These are phyloP conservation scores for Myotis lucifugus DNA, from an alignment of 2,113 vertebrate genomes.

Conservation along the genomic window DNA sequence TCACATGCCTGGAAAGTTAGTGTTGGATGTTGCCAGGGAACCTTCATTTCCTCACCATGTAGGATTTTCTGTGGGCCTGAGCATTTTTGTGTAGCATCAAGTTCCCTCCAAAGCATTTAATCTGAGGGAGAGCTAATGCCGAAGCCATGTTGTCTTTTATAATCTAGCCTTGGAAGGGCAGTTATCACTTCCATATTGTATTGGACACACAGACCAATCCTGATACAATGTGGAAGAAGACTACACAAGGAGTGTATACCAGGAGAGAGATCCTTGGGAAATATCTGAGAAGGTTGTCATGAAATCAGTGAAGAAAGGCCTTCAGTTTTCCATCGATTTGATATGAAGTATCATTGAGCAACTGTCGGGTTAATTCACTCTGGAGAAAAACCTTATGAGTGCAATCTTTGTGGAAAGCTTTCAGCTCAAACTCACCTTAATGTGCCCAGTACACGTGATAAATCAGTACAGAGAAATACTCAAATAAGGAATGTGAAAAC, in stretches of 20 bases:
- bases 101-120: background rate
- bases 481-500: background rate
- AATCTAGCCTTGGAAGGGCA: background rate
- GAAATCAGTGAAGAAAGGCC: background rate
- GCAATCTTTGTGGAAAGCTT: background rate
- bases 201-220: background rate
- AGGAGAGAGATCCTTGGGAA: background rate
- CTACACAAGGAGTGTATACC: background rate
- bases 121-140: background rate
- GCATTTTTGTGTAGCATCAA: background rate
- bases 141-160: background rate
- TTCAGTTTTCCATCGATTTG: background rate
- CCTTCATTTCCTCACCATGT: background rate
- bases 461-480: background rate
- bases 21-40: background rate
- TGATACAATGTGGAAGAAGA: background rate
- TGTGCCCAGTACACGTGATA: background rate
- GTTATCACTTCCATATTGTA: background rate
- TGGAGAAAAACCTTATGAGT: background rate
- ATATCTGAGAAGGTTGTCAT: background rate
- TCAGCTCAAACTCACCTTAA: background rate
- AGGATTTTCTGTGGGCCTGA: background rate
- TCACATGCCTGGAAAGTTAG: background rate
- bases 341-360: background rate
- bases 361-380: background rate